Conservation (phyloP, 2,797 vertebrate genomes). For the Crotalus adamanteus region DNA sequence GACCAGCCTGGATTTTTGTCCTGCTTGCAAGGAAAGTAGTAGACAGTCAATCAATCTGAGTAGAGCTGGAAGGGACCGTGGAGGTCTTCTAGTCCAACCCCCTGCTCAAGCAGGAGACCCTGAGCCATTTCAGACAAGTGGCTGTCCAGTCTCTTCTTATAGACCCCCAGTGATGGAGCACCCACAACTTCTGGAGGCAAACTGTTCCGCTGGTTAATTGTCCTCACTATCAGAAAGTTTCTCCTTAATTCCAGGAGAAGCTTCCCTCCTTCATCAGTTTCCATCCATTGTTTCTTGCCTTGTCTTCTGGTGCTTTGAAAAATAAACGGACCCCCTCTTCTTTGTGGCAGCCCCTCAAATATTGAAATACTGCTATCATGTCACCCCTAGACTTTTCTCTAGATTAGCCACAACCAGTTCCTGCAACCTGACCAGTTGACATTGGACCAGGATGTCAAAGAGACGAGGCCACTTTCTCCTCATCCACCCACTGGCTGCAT, state of each 20-base stretch:
- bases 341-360: background rate
- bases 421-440: background rate
- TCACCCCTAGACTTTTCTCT: background rate
- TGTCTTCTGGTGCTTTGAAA: background rate
- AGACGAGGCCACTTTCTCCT: background rate
- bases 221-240: background rate
- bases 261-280: background rate
- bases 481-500: background rate
- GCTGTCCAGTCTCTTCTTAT: background rate
- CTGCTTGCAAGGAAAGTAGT: constrained; percentile 1
- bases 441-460: constrained; percentile 30
- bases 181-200: background rate
- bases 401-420: background rate
- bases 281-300: background rate
- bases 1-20: constrained; percentile 12
- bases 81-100: background rate
- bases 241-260: background rate
- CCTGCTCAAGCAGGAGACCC: background rate
- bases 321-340: background rate
- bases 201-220: background rate
- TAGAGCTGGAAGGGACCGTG: background rate
- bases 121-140: background rate
- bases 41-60: background rate
- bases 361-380: no score
- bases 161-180: background rate